Evolutionary conservation across 2,113 vertebrate genomes (phyloP), one percentile per base, ranked within the genome.

Genomic region (Chaetura pelagica): DNA sequence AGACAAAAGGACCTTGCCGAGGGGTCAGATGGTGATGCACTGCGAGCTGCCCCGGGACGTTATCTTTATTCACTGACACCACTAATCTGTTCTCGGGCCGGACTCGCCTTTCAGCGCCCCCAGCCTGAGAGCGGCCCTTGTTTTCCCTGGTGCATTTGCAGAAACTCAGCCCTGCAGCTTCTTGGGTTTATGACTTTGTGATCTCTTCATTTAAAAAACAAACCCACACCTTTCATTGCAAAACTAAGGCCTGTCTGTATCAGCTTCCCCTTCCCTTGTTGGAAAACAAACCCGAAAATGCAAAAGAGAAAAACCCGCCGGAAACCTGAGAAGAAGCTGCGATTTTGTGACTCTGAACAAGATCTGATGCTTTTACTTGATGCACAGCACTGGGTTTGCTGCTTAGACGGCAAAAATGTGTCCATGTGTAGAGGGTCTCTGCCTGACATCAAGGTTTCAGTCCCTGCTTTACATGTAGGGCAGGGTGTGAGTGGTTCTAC

Each of bases 31-130:
- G 88, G 95, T 55, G 52, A 73, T 62, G 79, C 92, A 24, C 55
- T 5, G 22, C 18, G 84, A 72, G 46, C 95, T 64, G 92, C 85
- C 35, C 75, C 5, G 40, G 90, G 71, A 55, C 72, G 0, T 84
- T 71, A 88, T 94, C 92, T 93, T 81, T 92, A 89, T 93, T 94
- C 87, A 57, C 72, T 32, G 94, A 72, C 79, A 67, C 76, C 16
- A 7, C 79, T 92, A 81, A 94, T 97, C 96, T 92, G 63, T 3
- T 14, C 83, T 84, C 87, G 87, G 44, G 89, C 32, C 3, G 73
- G 85, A 14, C 85, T 94, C 71, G 7, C 1, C 3, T 93, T 95
- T 87, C 93, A 34, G 44, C 5, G 15, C 57, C 69, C 55, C 1
- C 1, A 1, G 13, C 1, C 87, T 80, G 35, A 58, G 69, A 91